phyloP scores from a whole-genome alignment of 2,113 vertebrate species.

The Benitochromis conjunctus region DNA sequence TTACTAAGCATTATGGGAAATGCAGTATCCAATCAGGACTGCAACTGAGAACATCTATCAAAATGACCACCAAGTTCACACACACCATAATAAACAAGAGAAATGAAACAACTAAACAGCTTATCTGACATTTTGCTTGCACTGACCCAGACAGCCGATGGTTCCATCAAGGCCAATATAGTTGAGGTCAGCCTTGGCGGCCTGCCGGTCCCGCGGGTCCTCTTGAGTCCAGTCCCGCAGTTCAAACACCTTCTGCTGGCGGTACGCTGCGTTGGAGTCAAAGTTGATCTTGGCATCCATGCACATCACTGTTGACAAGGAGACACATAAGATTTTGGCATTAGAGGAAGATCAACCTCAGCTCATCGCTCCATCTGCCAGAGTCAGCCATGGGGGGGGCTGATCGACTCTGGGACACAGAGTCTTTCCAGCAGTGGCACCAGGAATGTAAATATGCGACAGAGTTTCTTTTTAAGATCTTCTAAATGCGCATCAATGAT shows the following conservation, averaged over 20 bases:
- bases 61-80: not conserved
- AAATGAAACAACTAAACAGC: not conserved
- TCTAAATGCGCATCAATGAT: not conserved
- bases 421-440: not conserved
- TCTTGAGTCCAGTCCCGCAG: slow-evolving; percentile 96
- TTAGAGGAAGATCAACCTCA: not conserved
- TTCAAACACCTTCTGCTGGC: slow-evolving; percentile 90
- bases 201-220: slow-evolving; percentile 86
- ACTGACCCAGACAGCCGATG: slow-evolving; percentile 93
- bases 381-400: not conserved
- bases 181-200: slow-evolving; percentile 90
- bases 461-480: not conserved
- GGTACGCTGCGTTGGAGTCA: slow-evolving; percentile 91
- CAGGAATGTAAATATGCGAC: not conserved
- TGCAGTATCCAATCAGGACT: not conserved
- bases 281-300: slow-evolving; percentile 99
- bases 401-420: not conserved
- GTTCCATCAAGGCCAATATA: slow-evolving; percentile 96
- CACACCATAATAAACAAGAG: not conserved
- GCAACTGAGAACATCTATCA: not conserved
- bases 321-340: not conserved
- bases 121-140: not conserved
- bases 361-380: not conserved
- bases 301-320: slow-evolving; percentile 82
- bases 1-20: not conserved